These are phyloP conservation scores for Rhombomys opimus DNA, from an alignment of 2,113 vertebrate species.

Conservation along the genomic window DNA sequence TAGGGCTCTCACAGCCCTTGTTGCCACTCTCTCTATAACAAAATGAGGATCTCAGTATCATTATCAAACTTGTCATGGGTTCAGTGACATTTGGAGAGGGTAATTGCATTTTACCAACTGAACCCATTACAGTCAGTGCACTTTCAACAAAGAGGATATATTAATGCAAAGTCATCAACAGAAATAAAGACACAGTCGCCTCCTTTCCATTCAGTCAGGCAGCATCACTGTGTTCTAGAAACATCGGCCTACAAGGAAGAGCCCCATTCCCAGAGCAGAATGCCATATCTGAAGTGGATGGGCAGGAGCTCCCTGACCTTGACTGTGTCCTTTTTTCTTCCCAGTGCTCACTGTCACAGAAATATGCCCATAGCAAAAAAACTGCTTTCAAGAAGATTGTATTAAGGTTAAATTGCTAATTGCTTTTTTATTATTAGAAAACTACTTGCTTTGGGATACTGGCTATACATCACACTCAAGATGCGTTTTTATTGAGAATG, in stretches of 20 bases:
- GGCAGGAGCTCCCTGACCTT: not conserved
- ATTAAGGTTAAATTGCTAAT: slow-evolving; percentile 67
- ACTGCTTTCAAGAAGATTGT: not conserved
- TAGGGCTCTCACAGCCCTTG: not conserved
- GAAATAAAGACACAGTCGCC: not conserved
- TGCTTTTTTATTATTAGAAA: slow-evolving; percentile 68
- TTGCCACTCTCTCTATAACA: not conserved
- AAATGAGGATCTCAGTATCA: not conserved
- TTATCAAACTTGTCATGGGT: not conserved
- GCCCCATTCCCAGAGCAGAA: not conserved
- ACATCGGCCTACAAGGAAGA: not conserved
- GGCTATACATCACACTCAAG: slow-evolving; percentile 13
- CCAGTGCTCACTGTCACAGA: not conserved
- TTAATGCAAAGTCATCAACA: not conserved
- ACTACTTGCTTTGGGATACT: slow-evolving; percentile 35
- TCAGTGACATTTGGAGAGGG: slow-evolving; percentile 43
- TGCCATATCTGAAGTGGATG: not conserved
- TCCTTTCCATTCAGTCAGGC: not conserved
- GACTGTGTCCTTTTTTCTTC: not conserved
- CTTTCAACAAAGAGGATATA: slow-evolving; percentile 12
- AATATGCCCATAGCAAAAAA: slow-evolving; percentile 36
- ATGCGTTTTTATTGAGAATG: not conserved
- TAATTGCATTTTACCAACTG: not conserved
- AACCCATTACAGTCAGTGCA: not conserved
- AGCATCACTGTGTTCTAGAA: not conserved